A percentile compares a stretch with the other conserved stretches of the same genome.
phyloP scores from a whole-genome alignment of 1,140 invertebrate genomes.

The Lerema accius region DNA sequence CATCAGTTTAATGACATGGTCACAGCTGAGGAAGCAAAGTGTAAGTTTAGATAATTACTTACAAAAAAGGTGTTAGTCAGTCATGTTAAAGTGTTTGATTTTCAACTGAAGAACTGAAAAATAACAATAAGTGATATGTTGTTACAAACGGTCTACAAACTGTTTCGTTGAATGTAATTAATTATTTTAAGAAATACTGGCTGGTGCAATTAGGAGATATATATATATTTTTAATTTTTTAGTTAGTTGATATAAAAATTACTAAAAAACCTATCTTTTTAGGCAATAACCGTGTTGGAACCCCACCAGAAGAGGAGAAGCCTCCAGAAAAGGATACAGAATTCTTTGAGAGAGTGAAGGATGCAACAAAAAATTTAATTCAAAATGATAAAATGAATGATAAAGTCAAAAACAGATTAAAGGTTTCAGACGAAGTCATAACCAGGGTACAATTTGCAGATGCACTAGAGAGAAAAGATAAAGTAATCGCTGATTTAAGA shows the following conservation, averaged over 20 bases:
- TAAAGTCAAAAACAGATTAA: constrained; percentile 67
- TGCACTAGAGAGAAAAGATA: constrained; percentile 86
- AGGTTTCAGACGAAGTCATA: constrained; percentile 82
- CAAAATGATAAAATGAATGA: constrained; percentile 86
- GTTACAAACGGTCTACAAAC: too few relatives aligned
- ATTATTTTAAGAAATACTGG: too few relatives aligned
- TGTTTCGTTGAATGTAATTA: too few relatives aligned
- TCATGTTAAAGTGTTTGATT: too few relatives aligned
- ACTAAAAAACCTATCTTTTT: constrained; percentile 38
- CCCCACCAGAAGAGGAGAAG: constrained; percentile 47
- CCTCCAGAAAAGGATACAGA: constrained; percentile 65
- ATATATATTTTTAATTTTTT: too few relatives aligned
- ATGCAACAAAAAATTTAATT: constrained; percentile 86
- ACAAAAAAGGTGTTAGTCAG: too few relatives aligned
- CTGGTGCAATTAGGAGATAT: constrained; percentile 14
- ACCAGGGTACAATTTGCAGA: constrained; percentile 84
- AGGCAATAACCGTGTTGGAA: constrained; percentile 47
- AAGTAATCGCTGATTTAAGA: constrained; percentile 85
- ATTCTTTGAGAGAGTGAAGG: constrained; percentile 88
- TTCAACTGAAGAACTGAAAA: too few relatives aligned
- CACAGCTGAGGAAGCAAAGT: constrained; percentile 56
- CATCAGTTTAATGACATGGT: constrained; percentile 85
- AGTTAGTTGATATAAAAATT: too few relatives aligned
- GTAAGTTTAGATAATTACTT: constrained; percentile 46
- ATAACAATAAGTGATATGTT: too few relatives aligned